Evolutionary conservation across 2,113 vertebrate species (phyloP).

Genomic region (Myocastor coypus): DNA sequence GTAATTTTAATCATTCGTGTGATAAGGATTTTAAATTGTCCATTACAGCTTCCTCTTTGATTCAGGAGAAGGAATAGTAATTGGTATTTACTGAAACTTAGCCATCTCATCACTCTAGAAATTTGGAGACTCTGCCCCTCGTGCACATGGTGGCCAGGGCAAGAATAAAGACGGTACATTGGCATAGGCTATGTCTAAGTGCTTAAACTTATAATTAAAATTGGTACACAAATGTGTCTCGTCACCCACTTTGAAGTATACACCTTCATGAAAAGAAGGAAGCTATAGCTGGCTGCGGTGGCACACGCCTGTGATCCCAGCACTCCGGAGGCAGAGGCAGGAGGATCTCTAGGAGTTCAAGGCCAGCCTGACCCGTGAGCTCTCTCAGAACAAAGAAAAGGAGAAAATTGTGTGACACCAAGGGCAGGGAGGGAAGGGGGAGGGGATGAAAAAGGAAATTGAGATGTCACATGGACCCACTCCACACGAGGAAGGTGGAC

Average conservation of each 20-base stretch:
- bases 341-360: background rate
- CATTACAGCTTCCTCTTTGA: constrained; percentile 5
- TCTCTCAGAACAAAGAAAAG: background rate
- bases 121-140: background rate
- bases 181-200: background rate
- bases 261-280: background rate
- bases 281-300: background rate
- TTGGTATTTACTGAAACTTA: background rate
- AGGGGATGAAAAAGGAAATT: background rate
- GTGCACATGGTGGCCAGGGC: too few relatives aligned
- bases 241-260: background rate
- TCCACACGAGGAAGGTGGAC: background rate
- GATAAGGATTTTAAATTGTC: background rate
- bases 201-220: background rate
- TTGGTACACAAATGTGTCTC: background rate
- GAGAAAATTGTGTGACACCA: background rate
- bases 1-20: background rate
- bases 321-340: background rate
- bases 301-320: background rate
- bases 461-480: background rate
- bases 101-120: background rate
- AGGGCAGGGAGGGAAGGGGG: background rate
- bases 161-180: background rate
- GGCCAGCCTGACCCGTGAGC: background rate
- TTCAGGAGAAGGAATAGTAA: background rate